These are phyloP conservation scores for Petrophora chlorosata DNA, from an alignment of 2,888 invertebrate species.

Conservation along the genomic window DNA sequence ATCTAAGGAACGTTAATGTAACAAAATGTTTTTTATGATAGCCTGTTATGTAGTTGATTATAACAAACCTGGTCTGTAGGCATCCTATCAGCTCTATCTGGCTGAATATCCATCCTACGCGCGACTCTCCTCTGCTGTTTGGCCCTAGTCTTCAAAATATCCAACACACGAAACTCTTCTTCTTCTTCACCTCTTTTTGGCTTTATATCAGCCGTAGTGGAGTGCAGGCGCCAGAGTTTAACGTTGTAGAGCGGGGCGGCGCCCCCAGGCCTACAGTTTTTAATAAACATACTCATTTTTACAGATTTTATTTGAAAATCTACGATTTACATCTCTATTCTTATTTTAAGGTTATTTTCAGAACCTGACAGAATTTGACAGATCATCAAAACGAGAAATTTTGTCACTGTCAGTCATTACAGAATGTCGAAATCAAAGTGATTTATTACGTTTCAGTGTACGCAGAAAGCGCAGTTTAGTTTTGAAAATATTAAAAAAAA, in stretches of 20 bases:
- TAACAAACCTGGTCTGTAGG: slow-evolving; percentile 74
- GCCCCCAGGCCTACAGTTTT: slow-evolving; percentile 55
- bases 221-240: slow-evolving; percentile 69
- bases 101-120: slow-evolving; percentile 63
- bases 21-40: no score
- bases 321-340: no score
- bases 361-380: no score
- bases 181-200: slow-evolving; percentile 59
- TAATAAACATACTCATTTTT: slow-evolving; percentile 71
- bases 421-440: no score
- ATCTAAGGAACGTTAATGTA: no score
- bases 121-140: slow-evolving; percentile 49
- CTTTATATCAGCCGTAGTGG: slow-evolving; percentile 59
- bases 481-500: no score
- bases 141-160: slow-evolving; percentile 72
- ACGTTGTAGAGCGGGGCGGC: slow-evolving; percentile 50
- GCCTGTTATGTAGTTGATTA: no score
- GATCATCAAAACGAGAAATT: no score
- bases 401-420: no score
- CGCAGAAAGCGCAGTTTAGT: no score
- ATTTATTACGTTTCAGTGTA: no score
- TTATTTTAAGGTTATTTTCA: no score
- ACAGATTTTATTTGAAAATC: neutral
- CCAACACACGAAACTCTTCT: slow-evolving; percentile 80
- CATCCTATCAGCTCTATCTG: slow-evolving; percentile 75